Percentiles rank a stretch among this genome's conserved stretches.
Evolutionary conservation across 2,797 vertebrate species (phyloP).

Genomic region (Aselliscus stoliczkanus): DNA sequence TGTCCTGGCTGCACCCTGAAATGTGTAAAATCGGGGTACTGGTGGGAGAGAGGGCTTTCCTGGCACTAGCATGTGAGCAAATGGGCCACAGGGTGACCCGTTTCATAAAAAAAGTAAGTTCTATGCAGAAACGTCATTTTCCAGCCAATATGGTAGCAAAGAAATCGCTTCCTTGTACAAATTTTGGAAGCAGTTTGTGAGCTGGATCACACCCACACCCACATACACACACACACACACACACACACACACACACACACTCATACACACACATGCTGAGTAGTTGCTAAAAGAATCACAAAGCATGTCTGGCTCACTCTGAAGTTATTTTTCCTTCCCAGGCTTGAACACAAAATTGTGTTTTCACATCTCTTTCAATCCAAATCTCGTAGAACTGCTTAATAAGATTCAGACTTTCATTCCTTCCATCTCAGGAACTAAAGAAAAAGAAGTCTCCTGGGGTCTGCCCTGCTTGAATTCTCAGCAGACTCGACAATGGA

Average conservation of each 20-base stretch:
- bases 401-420: slow-evolving; percentile 68
- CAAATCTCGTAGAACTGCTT: slow-evolving; percentile 55
- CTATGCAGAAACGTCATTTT: not conserved
- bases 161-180: not conserved
- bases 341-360: slow-evolving; percentile 24
- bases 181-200: not conserved
- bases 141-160: not conserved
- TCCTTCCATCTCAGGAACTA: slow-evolving; percentile 52
- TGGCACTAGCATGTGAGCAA: not conserved
- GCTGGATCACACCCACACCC: not conserved
- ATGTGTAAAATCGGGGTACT: no score
- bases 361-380: slow-evolving; percentile 56
- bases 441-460: slow-evolving; percentile 44
- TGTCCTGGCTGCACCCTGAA: not conserved
- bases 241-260: not conserved
- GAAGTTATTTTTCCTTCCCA: slow-evolving; percentile 51
- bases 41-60: accelerated
- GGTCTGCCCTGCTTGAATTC: slow-evolving; percentile 45
- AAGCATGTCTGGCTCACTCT: not conserved
- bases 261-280: not conserved
- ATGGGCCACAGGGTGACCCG: not conserved
- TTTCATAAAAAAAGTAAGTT: not conserved
- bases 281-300: not conserved
- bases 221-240: not conserved
- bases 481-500: slow-evolving; percentile 55